Evolutionary conservation across 2,797 vertebrate species (phyloP).

Genomic region (Malurus splendens): DNA sequence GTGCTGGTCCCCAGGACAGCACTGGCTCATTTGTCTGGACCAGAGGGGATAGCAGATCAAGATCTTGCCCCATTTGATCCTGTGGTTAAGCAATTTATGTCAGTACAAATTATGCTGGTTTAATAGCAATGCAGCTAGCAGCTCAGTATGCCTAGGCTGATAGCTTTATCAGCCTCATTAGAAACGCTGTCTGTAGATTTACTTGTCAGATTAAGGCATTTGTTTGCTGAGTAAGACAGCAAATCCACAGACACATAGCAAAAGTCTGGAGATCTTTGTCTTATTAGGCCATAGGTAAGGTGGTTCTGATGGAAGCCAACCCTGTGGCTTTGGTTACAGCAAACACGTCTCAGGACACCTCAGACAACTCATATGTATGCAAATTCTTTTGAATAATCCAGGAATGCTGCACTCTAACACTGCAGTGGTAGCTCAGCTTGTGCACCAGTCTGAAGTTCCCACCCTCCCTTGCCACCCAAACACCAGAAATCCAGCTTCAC

Average conservation of each 20-base stretch:
- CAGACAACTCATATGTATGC: fast-evolving
- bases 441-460: not conserved
- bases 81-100: not conserved
- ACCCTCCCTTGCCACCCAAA: fast-evolving
- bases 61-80: not conserved
- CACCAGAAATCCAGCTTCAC: not conserved
- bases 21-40: not conserved
- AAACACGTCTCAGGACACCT: not conserved
- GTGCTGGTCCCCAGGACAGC: not conserved
- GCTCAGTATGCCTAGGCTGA: not conserved
- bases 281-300: not conserved
- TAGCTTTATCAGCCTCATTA: not conserved
- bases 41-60: not conserved
- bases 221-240: not conserved
- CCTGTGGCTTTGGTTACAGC: not conserved
- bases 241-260: not conserved
- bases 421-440: not conserved
- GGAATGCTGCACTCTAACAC: not conserved
- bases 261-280: not conserved
- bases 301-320: not conserved
- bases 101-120: not conserved
- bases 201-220: not conserved
- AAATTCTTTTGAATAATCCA: not conserved
- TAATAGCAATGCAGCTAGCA: not conserved
- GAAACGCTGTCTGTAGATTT: not conserved